phyloP scores from a whole-genome alignment of 2,888 invertebrate species.

The Caenorhabditis panamensis region DNA sequence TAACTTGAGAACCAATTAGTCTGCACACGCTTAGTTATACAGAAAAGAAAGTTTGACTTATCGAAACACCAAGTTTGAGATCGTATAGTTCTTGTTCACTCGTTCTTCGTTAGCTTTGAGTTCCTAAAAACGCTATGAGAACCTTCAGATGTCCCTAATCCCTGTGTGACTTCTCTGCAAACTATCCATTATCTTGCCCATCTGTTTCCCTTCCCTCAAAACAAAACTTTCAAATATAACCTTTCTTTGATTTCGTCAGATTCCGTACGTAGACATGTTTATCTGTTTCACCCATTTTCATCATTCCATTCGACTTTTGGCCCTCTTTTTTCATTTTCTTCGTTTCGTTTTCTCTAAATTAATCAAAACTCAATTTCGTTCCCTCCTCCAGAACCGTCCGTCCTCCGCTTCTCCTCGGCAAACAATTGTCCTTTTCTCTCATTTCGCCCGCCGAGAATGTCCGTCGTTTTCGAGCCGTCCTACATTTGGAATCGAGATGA shows the following conservation, averaged over 20 bases:
- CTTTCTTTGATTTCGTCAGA: neutral
- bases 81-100: too few species aligned
- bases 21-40: too few species aligned
- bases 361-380: constrained; percentile 27
- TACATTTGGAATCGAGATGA: constrained; percentile 23
- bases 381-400: neutral
- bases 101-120: too few species aligned
- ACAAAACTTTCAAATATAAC: constrained; percentile 1
- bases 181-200: neutral
- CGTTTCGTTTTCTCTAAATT: constrained; percentile 7
- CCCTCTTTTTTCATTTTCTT: neutral
- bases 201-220: too few species aligned
- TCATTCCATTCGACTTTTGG: too few species aligned
- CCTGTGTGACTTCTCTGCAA: neutral
- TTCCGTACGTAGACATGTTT: constrained; percentile 14
- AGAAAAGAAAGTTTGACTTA: too few species aligned
- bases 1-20: too few species aligned
- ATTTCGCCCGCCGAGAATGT: neutral
- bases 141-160: too few species aligned
- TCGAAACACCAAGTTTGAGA: too few species aligned
- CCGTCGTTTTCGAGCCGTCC: constrained; percentile 17
- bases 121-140: too few species aligned
- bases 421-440: too few species aligned
- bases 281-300: neutral
- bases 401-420: too few species aligned